Base-by-base conservation (phyloP, 1,140 invertebrate genomes). In the Spodoptera frugiperda region DNA sequence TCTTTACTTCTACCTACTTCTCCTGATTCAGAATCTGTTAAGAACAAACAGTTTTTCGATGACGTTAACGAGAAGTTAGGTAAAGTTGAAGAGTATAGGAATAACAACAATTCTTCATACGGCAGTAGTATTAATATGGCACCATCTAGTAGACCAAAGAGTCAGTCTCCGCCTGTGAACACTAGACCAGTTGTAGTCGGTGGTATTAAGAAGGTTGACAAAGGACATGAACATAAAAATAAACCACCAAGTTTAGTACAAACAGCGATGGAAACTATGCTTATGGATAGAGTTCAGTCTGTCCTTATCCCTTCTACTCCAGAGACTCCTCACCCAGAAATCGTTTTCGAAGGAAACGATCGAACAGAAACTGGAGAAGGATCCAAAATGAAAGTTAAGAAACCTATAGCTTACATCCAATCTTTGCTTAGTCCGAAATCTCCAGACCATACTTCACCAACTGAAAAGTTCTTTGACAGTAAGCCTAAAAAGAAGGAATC, bases 61-160 rank as follows among this genome's bases (percentile, higher is more conserved):
- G 87, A 93, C 39, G 90, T 94, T 0, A 89, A 87, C 76, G 81
- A 89, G 55, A 93, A 92, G 80, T 83, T 94, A 53, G 89, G 89
- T 70, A 84, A 88, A 74, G 86, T 93, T 11, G 90, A 90, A 78
- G 83, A 86, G 59, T 74, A 80, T 10, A 85, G 88, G 55, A 86
- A 76, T 9, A 80, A 80, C 57, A 67, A 77, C 19, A 65, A 54
- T 59, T 30, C 25, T 44, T 74, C 17, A 21, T 3, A 46, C 1
- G 51, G 10, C 4, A 73, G 71, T 14, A 67, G 19, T 48, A 25
- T 48, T 2, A 59, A 61, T n/a, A 9, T 48, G 17, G 11, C 6
- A 11, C 48, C 30, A 30, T 17, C 33, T 1, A 8, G 17, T 44
- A 75, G 57, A 44, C 59, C 59, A 9, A 53, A 63, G 9, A 53